Evolutionary conservation across 2,797 vertebrate species (phyloP).

Genomic region (Rhabdophis nuchalis): DNA sequence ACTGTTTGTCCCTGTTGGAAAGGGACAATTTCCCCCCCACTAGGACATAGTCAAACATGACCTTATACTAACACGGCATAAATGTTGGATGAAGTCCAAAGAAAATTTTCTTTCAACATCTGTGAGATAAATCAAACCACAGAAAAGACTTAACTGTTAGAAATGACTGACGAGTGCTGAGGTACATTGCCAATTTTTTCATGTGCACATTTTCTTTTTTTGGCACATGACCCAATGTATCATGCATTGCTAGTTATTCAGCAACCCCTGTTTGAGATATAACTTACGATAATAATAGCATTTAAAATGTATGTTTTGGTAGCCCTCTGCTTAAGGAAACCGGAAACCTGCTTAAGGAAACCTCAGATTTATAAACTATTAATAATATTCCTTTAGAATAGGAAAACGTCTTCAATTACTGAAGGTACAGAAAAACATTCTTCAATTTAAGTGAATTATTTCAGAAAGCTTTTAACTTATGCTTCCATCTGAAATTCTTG

Average conservation of each 20-base stretch:
- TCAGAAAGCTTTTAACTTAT: slow-evolving; percentile 17
- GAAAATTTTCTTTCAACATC: background rate
- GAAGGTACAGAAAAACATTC: slow-evolving; percentile 20
- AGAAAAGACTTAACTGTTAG: background rate
- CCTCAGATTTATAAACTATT: slow-evolving; percentile 26
- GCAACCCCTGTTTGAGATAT: slow-evolving; percentile 7
- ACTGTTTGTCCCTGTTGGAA: background rate
- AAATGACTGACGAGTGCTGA: background rate
- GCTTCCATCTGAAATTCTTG: background rate
- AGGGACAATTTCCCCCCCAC: background rate
- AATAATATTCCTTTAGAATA: slow-evolving; percentile 27
- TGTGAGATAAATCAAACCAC: background rate
- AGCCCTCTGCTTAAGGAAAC: slow-evolving; percentile 6
- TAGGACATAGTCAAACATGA: background rate
- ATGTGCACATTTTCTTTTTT: background rate
- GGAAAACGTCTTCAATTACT: slow-evolving; percentile 22
- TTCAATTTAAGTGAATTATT: slow-evolving; percentile 19
- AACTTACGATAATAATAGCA: slow-evolving; percentile 3
- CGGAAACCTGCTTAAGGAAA: background rate
- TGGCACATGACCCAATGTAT: slow-evolving; percentile 4
- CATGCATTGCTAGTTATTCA: slow-evolving; percentile 1
- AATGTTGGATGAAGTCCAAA: background rate
- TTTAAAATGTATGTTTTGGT: slow-evolving; percentile 23
- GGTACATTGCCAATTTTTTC: background rate
- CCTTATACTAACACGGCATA: background rate